Conservation (phyloP, 2,113 vertebrate species). For the Labrus mixtus region DNA sequence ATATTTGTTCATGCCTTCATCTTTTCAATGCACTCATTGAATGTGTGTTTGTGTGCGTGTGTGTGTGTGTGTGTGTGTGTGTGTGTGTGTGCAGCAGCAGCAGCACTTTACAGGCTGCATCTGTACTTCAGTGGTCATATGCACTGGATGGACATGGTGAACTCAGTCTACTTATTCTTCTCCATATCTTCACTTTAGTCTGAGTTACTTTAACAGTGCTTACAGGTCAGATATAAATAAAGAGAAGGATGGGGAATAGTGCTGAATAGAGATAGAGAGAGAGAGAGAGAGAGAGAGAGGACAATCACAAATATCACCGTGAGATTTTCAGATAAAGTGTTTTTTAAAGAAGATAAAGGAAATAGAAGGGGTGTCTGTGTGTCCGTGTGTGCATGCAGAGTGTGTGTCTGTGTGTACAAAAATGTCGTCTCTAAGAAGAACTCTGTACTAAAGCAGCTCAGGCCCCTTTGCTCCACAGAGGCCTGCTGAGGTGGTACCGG, state of each 20-base stretch:
- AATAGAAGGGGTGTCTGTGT: neutral
- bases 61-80: slow-evolving; percentile 22
- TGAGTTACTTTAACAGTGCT: slow-evolving; percentile 18
- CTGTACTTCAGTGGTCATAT: slow-evolving; percentile 64
- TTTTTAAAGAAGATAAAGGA: neutral
- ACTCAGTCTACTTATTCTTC: slow-evolving; percentile 26
- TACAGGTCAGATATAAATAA: slow-evolving; percentile 28
- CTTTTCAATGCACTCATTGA: slow-evolving; percentile 57
- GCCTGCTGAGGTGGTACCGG: slow-evolving; percentile 57
- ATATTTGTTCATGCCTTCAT: slow-evolving; percentile 58
- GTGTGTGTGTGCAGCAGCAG: slow-evolving; percentile 23
- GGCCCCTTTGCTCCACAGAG: slow-evolving; percentile 55
- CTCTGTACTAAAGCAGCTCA: slow-evolving; percentile 53
- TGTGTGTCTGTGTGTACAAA: neutral
- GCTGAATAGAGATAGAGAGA: slow-evolving; percentile 14
- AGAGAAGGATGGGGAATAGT: slow-evolving; percentile 6
- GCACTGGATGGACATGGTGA: slow-evolving; percentile 37
- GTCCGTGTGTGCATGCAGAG: slow-evolving; percentile 10
- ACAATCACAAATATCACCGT: neutral
- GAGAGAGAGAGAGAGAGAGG: neutral
- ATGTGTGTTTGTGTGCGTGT: slow-evolving; percentile 26
- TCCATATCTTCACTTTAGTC: slow-evolving; percentile 12
- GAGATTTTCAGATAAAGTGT: no score
- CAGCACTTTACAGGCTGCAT: slow-evolving; percentile 45
- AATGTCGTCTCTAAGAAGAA: slow-evolving; percentile 58